Evolutionary conservation across 1,140 invertebrate genomes (phyloP).

Genomic region (Pseudomyrmex concolor): DNA sequence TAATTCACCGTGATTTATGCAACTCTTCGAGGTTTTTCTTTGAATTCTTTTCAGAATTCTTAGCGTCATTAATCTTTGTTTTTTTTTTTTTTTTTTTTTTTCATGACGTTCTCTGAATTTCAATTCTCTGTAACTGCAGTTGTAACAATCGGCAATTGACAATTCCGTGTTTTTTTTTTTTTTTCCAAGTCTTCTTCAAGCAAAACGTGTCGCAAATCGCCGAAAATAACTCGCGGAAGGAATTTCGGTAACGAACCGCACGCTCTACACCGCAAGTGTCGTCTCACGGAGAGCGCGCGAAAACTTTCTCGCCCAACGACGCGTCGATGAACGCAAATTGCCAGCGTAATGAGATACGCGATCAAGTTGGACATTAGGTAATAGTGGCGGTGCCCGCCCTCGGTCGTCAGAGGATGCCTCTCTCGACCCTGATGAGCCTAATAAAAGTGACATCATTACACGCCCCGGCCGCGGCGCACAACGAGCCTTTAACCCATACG

Average conservation of each 20-base stretch:
- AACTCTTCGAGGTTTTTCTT: not conserved
- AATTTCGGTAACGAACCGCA: not conserved
- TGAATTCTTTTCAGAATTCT: no score
- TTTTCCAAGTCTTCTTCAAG: not conserved
- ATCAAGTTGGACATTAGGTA: conserved; percentile 70
- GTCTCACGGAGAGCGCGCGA: conserved; percentile 14
- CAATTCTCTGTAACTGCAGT: no score
- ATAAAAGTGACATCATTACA: conserved; percentile 83
- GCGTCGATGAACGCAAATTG: conserved; percentile 64
- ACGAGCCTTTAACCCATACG: conserved; percentile 74
- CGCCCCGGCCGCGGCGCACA: conserved; percentile 66
- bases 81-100: no score
- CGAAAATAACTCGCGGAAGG: conserved; percentile 5
- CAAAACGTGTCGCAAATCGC: not conserved
- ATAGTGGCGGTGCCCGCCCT: conserved; percentile 59
- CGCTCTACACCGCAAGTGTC: not conserved
- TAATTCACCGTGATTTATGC: not conserved
- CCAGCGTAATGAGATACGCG: conserved; percentile 64
- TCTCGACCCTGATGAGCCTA: conserved; percentile 81
- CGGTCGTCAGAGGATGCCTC: conserved; percentile 68
- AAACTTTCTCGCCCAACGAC: conserved; percentile 29
- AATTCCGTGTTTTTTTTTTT: no score
- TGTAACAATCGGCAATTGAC: no score
- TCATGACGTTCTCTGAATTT: no score
- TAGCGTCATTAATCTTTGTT: no score